Evolutionary conservation across 2,888 invertebrate genomes (phyloP).

Genomic region (Nematopogon swammerdamellus): DNA sequence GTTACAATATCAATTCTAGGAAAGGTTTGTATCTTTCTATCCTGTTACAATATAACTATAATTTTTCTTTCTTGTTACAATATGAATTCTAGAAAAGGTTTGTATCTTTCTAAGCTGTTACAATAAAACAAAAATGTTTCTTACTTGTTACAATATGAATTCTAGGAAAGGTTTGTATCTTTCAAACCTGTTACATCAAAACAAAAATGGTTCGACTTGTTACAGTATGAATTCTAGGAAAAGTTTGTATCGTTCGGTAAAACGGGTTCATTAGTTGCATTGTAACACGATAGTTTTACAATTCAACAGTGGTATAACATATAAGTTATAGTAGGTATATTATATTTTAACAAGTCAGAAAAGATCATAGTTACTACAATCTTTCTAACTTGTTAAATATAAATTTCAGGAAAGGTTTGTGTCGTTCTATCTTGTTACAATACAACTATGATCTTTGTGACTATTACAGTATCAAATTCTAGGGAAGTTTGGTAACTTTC

Average conservation of each 20-base stretch:
- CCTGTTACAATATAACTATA: too few relatives aligned
- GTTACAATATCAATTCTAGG: constrained; percentile 61
- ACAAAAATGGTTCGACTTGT: constrained; percentile 58
- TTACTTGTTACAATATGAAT: constrained; percentile 60
- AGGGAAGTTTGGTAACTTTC: too few relatives aligned
- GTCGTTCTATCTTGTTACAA: too few relatives aligned
- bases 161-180: constrained; percentile 72
- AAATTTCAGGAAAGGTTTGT: constrained; percentile 68
- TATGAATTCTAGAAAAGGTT: constrained; percentile 68
- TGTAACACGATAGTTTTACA: too few relatives aligned
- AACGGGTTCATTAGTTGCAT: too few relatives aligned
- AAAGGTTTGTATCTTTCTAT: too few relatives aligned
- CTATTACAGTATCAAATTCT: constrained; percentile 61
- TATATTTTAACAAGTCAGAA: too few relatives aligned
- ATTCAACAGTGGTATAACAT: too few relatives aligned
- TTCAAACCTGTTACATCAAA: too few relatives aligned
- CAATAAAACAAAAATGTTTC: constrained; percentile 59
- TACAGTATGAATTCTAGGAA: constrained; percentile 63
- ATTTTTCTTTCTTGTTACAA: constrained; percentile 60
- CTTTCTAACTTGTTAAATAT: constrained; percentile 61
- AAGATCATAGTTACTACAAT: constrained; percentile 60
- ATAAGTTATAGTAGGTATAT: too few relatives aligned
- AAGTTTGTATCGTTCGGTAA: too few relatives aligned
- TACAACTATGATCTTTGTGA: constrained; percentile 59
- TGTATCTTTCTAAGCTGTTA: too few relatives aligned